These are phyloP conservation scores for Tachina lurida DNA, from an alignment of 2,888 invertebrate species.

Conservation along the genomic window DNA sequence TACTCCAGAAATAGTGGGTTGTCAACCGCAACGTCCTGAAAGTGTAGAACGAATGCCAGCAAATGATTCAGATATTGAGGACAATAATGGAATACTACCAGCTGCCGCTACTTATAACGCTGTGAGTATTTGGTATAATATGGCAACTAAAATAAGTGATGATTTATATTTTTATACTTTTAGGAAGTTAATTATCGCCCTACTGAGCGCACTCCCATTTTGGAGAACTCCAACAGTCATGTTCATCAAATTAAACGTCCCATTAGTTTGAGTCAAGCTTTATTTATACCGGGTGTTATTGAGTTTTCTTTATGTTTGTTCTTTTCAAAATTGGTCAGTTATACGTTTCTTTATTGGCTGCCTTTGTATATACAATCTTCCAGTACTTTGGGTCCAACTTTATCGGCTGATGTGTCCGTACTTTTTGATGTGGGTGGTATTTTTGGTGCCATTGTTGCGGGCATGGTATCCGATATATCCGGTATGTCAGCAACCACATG, in stretches of 20 bases:
- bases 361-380: slow-evolving; percentile 93
- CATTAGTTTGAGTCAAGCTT: slow-evolving; percentile 84
- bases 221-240: slow-evolving; percentile 70
- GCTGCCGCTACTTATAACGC: slow-evolving; percentile 75
- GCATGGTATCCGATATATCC: slow-evolving; percentile 91
- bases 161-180: slow-evolving; percentile 35
- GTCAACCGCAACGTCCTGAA: slow-evolving; percentile 34
- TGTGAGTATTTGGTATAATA: slow-evolving; percentile 80
- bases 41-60: slow-evolving; percentile 45
- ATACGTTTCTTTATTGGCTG: slow-evolving; percentile 98
- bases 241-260: slow-evolving; percentile 74
- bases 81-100: slow-evolving; percentile 70
- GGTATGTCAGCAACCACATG: slow-evolving; percentile 95
- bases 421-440: slow-evolving; percentile 96
- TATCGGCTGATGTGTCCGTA: slow-evolving; percentile 90
- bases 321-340: slow-evolving; percentile 98
- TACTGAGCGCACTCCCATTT: slow-evolving; percentile 82
- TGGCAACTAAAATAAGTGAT: not conserved
- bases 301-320: slow-evolving; percentile 97
- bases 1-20: slow-evolving; percentile 90
- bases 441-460: slow-evolving; percentile 93
- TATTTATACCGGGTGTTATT: slow-evolving; percentile 94
- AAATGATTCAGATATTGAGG: slow-evolving; percentile 83
- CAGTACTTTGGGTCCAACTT: slow-evolving; percentile 88
- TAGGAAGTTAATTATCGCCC: slow-evolving; percentile 81